Conservation (phyloP, 2,113 vertebrate genomes). For the Lophura nycthemera region DNA sequence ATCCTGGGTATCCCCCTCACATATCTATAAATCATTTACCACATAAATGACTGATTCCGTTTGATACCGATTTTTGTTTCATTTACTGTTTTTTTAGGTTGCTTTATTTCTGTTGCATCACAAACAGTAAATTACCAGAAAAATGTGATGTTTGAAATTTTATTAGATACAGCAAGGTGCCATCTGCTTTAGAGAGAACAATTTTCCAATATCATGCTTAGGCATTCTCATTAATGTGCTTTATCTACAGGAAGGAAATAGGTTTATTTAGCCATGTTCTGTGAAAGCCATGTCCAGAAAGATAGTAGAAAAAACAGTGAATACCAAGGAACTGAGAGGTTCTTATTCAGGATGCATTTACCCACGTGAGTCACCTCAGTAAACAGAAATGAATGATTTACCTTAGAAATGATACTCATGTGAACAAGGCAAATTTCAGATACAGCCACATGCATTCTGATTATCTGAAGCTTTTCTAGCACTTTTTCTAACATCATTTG, state of each 20-base stretch:
- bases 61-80: slow-evolving; percentile 38
- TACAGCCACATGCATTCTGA: not conserved
- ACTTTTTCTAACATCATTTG: not conserved
- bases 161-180: not conserved
- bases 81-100: not conserved
- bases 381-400: not conserved
- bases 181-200: not conserved
- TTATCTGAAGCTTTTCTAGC: not conserved
- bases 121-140: not conserved
- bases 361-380: not conserved
- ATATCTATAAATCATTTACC: slow-evolving; percentile 15
- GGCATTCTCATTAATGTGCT: not conserved
- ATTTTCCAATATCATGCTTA: not conserved
- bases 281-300: not conserved
- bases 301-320: not conserved
- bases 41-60: slow-evolving; percentile 2
- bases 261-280: not conserved
- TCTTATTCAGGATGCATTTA: not conserved
- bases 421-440: not conserved
- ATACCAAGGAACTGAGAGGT: not conserved
- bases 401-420: not conserved
- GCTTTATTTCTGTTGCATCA: slow-evolving; percentile 34
- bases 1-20: not conserved
- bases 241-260: not conserved
- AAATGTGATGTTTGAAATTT: not conserved